Evolutionary conservation across 2,113 vertebrate genomes (phyloP).

Genomic region (Naja naja): DNA sequence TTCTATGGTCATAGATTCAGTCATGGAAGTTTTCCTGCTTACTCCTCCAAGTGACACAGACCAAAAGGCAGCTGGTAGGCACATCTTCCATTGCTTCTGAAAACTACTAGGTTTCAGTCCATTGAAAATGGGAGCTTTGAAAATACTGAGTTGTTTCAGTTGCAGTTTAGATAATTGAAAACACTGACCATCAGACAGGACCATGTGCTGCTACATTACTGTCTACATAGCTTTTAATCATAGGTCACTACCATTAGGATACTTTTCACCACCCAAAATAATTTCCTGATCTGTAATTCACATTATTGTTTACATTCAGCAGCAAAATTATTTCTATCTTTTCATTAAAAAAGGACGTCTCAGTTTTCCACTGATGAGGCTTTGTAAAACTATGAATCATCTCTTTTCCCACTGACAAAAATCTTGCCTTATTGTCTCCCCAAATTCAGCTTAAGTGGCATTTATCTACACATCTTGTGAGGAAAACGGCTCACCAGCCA

Average conservation of each 20-base stretch:
- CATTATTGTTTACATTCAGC: not conserved
- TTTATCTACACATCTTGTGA: not conserved
- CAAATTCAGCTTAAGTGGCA: not conserved
- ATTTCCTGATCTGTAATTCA: not conserved
- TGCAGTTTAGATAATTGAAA: not conserved
- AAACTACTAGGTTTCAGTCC: not conserved
- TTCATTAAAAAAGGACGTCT: not conserved
- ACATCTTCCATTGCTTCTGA: not conserved
- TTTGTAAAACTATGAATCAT: not conserved
- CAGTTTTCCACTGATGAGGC: not conserved
- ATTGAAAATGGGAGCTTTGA: not conserved
- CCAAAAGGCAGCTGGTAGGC: not conserved
- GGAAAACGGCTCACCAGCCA: not conserved
- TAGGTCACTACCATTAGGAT: not conserved
- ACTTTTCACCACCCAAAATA: not conserved
- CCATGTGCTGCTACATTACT: not conserved
- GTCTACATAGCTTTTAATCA: not conserved
- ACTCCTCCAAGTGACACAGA: not conserved
- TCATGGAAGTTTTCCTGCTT: not conserved
- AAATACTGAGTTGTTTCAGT: not conserved
- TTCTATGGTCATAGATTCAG: not conserved
- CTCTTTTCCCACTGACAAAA: not conserved
- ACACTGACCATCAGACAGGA: not conserved
- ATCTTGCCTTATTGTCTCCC: not conserved
- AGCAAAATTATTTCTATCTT: not conserved